Base-by-base conservation (phyloP, 2,797 vertebrate species). In the Oryzias sinensis region DNA sequence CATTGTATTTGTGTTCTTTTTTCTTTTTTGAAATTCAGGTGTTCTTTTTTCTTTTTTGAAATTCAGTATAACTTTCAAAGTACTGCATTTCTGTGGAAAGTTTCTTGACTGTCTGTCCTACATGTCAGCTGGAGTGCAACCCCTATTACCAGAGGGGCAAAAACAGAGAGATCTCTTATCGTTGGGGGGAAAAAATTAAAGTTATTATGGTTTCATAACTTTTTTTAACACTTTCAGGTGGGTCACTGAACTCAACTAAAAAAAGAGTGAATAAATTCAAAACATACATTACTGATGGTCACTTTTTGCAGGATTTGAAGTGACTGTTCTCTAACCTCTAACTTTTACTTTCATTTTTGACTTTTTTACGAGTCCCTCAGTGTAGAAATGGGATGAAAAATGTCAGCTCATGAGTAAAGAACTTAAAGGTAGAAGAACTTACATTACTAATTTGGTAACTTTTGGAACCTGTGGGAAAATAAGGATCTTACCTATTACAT, bases 291-390 rank as follows among this genome's bases (percentile, higher is more conserved):
- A 33, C 29, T 33, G 8, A 33, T 33, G 9, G 2, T 27, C 20
- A 29, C 3, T 11, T 33, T 33, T 33, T 33, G 29, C 2, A 58
- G 40, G 11, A 27, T 33, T 62, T 59, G 17, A 65, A 55, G 33
- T 67, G 68, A 56, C 29, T 74, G 54, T 24, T 15, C 9, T 33
- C 41, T 22, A 48, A 56, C 42, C 46, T 16, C 4, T 77, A 54
- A 79, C 59, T 51, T 72, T 40, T 69, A 71, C 50, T 50, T 48
- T 80, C 1, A 4, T 45, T 29, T 70, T 18, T 63, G 40, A 72
- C 62, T 61, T 58, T 22, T 50, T 49, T 40, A 68, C 52, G 50
- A 43, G 33, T 5, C 6, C 18, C 55, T 56, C 60, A 16, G 16
- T 43, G 25, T 27, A 27, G 27, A 27, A 27, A 27, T 6, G 0